These are phyloP conservation scores for Allolobophora icterica DNA, from an alignment of 2,888 invertebrate genomes.

Conservation along the genomic window DNA sequence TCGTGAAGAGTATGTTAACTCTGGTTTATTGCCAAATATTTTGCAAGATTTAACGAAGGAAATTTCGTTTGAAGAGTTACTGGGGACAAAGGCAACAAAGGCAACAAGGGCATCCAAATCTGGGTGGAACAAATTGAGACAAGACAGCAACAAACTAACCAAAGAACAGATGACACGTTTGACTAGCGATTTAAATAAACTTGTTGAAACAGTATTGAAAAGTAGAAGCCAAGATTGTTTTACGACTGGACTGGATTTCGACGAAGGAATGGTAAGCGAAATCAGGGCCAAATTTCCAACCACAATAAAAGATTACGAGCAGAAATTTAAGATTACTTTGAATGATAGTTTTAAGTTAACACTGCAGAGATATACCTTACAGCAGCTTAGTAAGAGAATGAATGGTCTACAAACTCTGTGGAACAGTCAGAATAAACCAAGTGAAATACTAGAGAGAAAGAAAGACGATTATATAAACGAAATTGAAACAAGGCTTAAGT, in stretches of 20 bases:
- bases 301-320: neutral
- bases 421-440: slow-evolving; percentile 1
- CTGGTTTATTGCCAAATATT: neutral
- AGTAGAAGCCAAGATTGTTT: neutral
- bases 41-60: neutral
- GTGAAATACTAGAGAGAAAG: neutral
- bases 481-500: slow-evolving; percentile 22
- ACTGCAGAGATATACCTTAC: neutral
- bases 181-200: neutral
- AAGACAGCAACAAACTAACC: neutral
- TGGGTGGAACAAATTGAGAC: neutral
- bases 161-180: neutral
- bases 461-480: slow-evolving; percentile 7
- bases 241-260: neutral
- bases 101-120: neutral
- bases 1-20: neutral
- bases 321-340: neutral
- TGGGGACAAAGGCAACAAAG: neutral
- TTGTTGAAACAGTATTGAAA: neutral
- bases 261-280: neutral
- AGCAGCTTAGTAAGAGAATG: neutral
- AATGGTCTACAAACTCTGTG: neutral
- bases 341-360: neutral
- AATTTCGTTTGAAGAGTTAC: neutral
- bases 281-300: neutral